These are phyloP conservation scores for Caenorhabditis drosophilae DNA, from an alignment of 2,888 invertebrate genomes.

Conservation along the genomic window DNA sequence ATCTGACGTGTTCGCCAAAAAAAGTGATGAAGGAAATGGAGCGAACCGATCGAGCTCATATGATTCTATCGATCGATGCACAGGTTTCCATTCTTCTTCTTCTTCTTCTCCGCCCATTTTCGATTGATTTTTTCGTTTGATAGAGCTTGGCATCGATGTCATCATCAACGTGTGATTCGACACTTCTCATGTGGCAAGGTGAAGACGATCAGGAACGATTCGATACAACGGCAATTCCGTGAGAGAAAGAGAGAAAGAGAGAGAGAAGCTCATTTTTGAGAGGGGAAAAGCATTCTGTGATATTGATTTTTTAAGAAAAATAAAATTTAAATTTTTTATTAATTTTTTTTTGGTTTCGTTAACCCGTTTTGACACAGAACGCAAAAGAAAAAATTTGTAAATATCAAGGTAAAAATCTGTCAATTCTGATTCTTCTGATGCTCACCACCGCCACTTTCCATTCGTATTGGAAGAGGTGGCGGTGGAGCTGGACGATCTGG, in stretches of 20 bases:
- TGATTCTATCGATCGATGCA: conserved; percentile 45
- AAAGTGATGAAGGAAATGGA: conserved; percentile 29
- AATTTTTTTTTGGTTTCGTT: too few relatives aligned
- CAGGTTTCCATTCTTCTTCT: conserved; percentile 11
- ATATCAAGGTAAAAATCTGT: too few relatives aligned
- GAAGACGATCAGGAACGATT: conserved; percentile 9
- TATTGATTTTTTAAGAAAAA: background rate
- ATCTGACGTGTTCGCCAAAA: conserved; percentile 33
- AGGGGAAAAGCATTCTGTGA: too few relatives aligned
- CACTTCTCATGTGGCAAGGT: conserved; percentile 11
- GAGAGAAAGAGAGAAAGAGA: too few relatives aligned
- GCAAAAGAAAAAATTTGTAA: background rate
- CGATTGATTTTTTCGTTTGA: background rate
- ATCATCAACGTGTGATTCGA: conserved; percentile 21
- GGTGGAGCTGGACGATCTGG: conserved; percentile 38
- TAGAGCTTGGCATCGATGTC: conserved; percentile 34
- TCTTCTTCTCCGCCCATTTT: background rate
- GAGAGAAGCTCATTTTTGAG: too few relatives aligned
- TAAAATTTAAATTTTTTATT: background rate
- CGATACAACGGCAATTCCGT: conserved; percentile 29
- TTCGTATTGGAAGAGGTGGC: conserved; percentile 36
- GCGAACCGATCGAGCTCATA: conserved; percentile 32
- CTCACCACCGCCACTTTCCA: conserved; percentile 18
- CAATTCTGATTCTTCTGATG: too few relatives aligned
- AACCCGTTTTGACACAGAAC: background rate